Evolutionary conservation across 1,140 invertebrate species (phyloP), one percentile per base, ranked within the genome.

Genomic region (Popillia japonica): DNA sequence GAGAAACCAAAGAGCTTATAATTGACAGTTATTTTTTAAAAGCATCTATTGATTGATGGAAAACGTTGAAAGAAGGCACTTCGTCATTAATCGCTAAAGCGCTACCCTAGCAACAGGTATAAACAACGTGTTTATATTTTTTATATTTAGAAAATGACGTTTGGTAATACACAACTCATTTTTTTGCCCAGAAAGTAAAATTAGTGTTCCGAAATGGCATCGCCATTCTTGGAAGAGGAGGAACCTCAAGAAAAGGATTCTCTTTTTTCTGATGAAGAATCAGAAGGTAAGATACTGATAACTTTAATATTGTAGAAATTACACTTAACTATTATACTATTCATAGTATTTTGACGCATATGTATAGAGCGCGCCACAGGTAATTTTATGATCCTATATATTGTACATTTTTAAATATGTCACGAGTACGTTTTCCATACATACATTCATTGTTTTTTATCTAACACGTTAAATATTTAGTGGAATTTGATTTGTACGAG

Each of bases 231-330:
- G 22, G 72, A 42, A 9, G 72, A 74, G 9, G 41, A 76, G 17
- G 41, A 76, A 55, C 41, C 44, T 20, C 80, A 81, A 68, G 83
- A 85, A 34, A 84, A 81, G 77, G 84, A 85, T 82, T 85, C 84
- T 3, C 59, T 85, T 10, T 85, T 85, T 73, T 85, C 84, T 7
- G 84, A 85, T 10, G 78, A 83, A 59, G 61, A 75, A 79, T 72
- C 79, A 40, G 81, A 82, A 80, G 84, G 83, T 83, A 81, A 79
- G 55, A 40, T 20, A 7, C 4, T 1, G 27, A 34, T 34, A 34
- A 34, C 2, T 34, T 34, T 34, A 34, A 34, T 34, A 34, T 34
- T 34, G 27, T 34, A 1, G 4, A 34, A 34, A 34, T 34, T 34
- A n/a, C n/a, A n/a, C n/a, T n/a, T n/a, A n/a, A n/a, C n/a, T n/a